Evolutionary conservation across 2,888 invertebrate species (phyloP), one percentile per base, ranked within the genome.

Genomic region (Pherbina coryleti): DNA sequence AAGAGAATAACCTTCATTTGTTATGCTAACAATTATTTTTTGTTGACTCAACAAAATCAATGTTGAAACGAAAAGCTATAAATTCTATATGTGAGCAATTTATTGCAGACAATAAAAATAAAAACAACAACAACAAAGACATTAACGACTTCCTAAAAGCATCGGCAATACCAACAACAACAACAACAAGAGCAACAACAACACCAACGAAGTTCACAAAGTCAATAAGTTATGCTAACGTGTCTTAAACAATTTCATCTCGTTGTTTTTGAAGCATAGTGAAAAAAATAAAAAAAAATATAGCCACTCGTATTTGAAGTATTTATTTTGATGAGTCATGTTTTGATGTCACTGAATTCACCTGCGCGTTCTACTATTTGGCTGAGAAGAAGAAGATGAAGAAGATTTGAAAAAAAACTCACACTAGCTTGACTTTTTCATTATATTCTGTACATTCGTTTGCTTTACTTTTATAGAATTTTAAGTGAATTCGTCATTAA

Each of bases 401-500:
- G 2, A 44, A 44, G 14, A 44, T 11, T 2, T 2, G 14, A 44
- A 11, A 11, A 44, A 44, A 44, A 44, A 44, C 4, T 19, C 19
- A 1, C 8, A 11, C 57, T n/a, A 9, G 1, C 19, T 9, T 22
- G 7, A 19, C 55, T 19, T 22, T 9, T 55, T 22, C 19, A 2
- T 22, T 22, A 22, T 22, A 22, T 60, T 28, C 11, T 60, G 25
- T 25, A 25, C 14, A 60, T 60, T 53, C 9, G 69, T 51, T 34
- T 37, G 37, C 57, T 55, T 55, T 55, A 31, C n/a, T 57, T 53
- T 72, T 72, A 72, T 28, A 25, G 64, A 62, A 64, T 51, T n/a
- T 74, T 67, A 67, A 67, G 67, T 67, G 67, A 67, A 19, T 64
- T 64, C 53, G 64, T 74, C 74, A 74, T 64, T 64, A 64, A 51